Evolutionary conservation across 2,888 invertebrate species (phyloP).

Genomic region (Cephus pulcher): DNA sequence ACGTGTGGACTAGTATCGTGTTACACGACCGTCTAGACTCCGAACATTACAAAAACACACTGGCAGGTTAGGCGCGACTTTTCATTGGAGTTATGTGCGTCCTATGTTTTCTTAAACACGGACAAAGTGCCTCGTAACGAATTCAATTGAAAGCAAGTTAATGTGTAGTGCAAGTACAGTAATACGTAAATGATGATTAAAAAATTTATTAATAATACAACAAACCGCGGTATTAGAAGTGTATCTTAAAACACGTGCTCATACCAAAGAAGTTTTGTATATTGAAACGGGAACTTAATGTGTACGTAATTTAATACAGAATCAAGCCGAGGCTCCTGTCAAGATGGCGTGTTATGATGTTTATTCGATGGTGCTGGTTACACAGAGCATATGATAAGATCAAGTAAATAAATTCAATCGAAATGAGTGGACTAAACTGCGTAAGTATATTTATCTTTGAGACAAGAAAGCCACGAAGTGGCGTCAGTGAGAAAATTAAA

Average conservation of each 20-base stretch:
- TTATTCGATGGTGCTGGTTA: slow-evolving; percentile 23
- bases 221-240: background rate
- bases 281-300: background rate
- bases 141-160: background rate
- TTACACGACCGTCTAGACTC: slow-evolving; percentile 28
- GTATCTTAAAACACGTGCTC: background rate
- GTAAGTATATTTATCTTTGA: background rate
- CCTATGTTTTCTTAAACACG: background rate
- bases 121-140: background rate
- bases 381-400: slow-evolving; percentile 21
- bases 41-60: slow-evolving; percentile 3
- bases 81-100: background rate
- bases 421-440: background rate
- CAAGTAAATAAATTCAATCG: slow-evolving; percentile 16
- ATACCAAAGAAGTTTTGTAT: background rate
- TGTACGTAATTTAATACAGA: background rate
- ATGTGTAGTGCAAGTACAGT: background rate
- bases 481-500: background rate
- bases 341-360: slow-evolving; percentile 26
- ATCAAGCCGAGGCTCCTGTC: background rate
- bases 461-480: background rate
- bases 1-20: slow-evolving; percentile 30
- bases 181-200: background rate
- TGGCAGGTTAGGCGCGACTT: background rate
- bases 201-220: background rate